Evolutionary conservation across 2,888 invertebrate species (phyloP), one percentile per base, ranked within the genome.

Genomic region (Dasypolia templi): DNA sequence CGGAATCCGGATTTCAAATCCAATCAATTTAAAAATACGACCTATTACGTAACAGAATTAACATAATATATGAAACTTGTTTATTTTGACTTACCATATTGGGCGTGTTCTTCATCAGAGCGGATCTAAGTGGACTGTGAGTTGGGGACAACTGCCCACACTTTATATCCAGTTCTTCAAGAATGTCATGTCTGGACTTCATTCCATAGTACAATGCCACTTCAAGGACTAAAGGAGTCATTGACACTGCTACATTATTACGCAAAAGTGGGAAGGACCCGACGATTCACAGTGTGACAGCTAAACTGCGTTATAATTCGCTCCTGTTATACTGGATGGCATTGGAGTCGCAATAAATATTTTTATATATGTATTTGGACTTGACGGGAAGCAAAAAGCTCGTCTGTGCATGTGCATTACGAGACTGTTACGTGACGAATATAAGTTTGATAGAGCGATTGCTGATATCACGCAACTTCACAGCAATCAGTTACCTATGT

Each of bases 121-220:
- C 88, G 88, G 86, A 85, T 90, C 89, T 90, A 90, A 89, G 86
- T 91, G 84, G 83, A 95, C 94, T 95, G 95, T 87, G 92, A 88
- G 84, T 88, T 88, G 87, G 85, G 87, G 89, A 90, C 92, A 89
- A 88, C 91, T 90, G 92, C 87, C 91, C 89, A 95, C 95, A 93
- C 92, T 92, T 93, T 96, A 95, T 95, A 95, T 95, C 95, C 93
- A 95, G 95, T 94, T 94, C 90, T 85, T 91, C 91, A 92, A 94
- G 94, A 94, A 94, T 94, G 92, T 91, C 90, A 94, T 89, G 91
- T 92, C 95, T 92, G 94, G 95, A 95, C 95, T 92, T 96, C 95
- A 95, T 96, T 95, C 95, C 94, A 92, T 89, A 89, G 89, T 91
- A 93, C 91, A 92, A 92, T 91, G 90, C 89, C 85, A 89, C 90